Evolutionary conservation across 1,140 invertebrate genomes (phyloP).

Genomic region (Physella acuta): DNA sequence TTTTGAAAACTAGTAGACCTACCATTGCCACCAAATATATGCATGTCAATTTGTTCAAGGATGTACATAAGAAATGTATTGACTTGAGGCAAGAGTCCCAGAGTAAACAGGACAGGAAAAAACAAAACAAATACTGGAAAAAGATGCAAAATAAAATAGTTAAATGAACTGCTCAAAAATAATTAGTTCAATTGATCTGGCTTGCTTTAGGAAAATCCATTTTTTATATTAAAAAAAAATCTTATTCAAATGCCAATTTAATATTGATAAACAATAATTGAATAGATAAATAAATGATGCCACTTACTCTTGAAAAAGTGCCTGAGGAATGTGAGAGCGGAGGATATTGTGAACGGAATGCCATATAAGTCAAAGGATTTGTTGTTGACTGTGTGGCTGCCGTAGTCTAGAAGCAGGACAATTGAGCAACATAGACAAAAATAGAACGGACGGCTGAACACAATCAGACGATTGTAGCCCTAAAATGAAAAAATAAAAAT

Average conservation of each 20-base stretch:
- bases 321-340: constrained; percentile 70
- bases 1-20: too few relatives aligned
- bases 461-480: constrained; percentile 94
- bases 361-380: constrained; percentile 72
- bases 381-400: constrained; percentile 38
- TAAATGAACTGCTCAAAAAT: too few relatives aligned
- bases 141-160: background rate
- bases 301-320: constrained; percentile 62
- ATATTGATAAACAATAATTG: background rate
- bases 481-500: constrained; percentile 44
- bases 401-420: constrained; percentile 70
- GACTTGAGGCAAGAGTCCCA: constrained; percentile 93
- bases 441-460: constrained; percentile 90
- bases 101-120: constrained; percentile 89
- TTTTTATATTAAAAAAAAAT: too few relatives aligned
- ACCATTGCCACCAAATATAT: constrained; percentile 92
- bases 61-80: constrained; percentile 95
- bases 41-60: constrained; percentile 94
- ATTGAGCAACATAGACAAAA: constrained; percentile 84
- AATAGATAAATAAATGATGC: background rate
- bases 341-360: constrained; percentile 70
- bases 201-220: too few relatives aligned
- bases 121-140: constrained; percentile 75
- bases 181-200: too few relatives aligned
- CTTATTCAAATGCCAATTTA: background rate